Percentiles rank a stretch among this genome's conserved stretches.
Evolutionary conservation across 2,888 invertebrate genomes (phyloP).

Genomic region (Osmoderma eremita): DNA sequence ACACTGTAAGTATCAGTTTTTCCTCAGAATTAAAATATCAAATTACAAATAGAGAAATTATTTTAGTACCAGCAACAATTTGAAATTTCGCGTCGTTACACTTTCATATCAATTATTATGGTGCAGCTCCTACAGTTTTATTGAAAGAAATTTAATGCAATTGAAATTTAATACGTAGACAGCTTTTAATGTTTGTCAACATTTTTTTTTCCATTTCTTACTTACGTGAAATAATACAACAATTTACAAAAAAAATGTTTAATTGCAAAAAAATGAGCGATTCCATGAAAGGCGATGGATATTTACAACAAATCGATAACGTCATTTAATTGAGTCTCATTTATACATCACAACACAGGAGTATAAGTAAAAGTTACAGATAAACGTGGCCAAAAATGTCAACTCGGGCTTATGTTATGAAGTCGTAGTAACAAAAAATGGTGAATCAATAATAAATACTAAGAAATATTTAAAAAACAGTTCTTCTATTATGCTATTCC

Average conservation of each 20-base stretch:
- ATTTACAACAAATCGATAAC: constrained; percentile 33
- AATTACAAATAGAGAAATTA: too few species aligned
- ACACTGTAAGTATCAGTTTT: too few species aligned
- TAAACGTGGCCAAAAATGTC: constrained; percentile 31
- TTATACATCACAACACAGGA: constrained; percentile 42
- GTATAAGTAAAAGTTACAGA: constrained; percentile 34
- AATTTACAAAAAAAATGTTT: constrained; percentile 39
- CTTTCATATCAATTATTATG: too few species aligned
- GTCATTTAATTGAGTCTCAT: constrained; percentile 13
- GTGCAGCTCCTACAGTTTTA: too few species aligned
- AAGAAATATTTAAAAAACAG: constrained; percentile 36
- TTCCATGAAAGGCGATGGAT: constrained; percentile 35
- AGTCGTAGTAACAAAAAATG: constrained; percentile 41
- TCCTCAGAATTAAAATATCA: too few species aligned
- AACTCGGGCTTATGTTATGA: constrained; percentile 39
- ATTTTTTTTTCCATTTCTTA: too few species aligned
- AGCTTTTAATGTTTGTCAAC: too few species aligned
- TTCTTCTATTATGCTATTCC: constrained; percentile 52
- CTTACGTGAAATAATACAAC: constrained; percentile 1
- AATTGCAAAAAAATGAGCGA: constrained; percentile 36
- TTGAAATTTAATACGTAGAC: too few species aligned
- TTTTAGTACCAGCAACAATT: too few species aligned
- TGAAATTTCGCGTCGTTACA: too few species aligned
- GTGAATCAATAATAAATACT: constrained; percentile 41
- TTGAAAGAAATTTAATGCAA: too few species aligned